Evolutionary conservation across 2,797 vertebrate genomes (phyloP), one percentile per base, ranked within the genome.

Genomic region (Pseudomugil gertrudae): DNA sequence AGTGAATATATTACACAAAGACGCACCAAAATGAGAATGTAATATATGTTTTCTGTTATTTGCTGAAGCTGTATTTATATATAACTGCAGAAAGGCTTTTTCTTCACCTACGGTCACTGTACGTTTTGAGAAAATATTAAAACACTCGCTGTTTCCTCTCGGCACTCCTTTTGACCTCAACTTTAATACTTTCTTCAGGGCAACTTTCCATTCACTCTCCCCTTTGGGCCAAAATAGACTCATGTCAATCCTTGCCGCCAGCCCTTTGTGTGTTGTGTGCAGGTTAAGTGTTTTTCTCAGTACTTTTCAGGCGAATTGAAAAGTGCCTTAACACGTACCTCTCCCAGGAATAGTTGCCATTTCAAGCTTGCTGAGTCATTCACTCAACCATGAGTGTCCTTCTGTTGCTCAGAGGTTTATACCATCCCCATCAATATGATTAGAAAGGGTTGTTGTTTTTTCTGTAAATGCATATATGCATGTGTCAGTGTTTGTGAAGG

Each of bases 211-310:
- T 82, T 87, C 73, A 57, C 69, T 72, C 57, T 36, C 48, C 69
- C 74, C 76, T 78, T 45, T 63, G 77, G 77, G 79, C 68, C 57
- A 77, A 81, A 84, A 78, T 77, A 69, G 58, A 80, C 76, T 76
- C 45, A 19, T 81, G 84, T 79, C 64, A 72, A 61, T 84, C 81
- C 57, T 66, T 21, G 68, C 79, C 71, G 69, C 74, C 59, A 63
- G 79, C 55, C 56, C 69, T 79, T 76, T 81, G 67, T 84, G 83
- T 83, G 74, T 79, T 80, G 79, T 84, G 73, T 79, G 47, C 66
- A 79, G 80, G 86, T 88, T 90, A 87, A 90, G 87, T 92, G 89
- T 88, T 88, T 90, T 90, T 86, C 84, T 83, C 73, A 78, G 84
- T 88, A 79, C 69, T 88, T 84, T 89, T 77, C 74, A 69, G 74